These are phyloP conservation scores for Parascotia fuliginaria DNA, from an alignment of 2,888 invertebrate genomes.

Conservation along the genomic window DNA sequence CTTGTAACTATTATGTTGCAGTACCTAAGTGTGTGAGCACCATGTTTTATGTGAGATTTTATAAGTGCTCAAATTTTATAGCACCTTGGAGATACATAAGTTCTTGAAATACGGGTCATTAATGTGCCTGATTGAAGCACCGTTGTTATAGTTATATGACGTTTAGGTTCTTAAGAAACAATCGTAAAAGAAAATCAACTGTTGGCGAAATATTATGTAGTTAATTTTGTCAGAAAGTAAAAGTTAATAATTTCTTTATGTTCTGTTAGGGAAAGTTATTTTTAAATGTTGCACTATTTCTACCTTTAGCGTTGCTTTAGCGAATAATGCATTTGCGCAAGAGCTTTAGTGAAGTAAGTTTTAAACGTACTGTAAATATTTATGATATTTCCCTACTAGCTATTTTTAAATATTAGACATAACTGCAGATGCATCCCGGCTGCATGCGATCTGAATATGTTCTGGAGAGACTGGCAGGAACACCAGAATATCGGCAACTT, in stretches of 20 bases:
- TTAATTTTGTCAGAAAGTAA: constrained; percentile 4
- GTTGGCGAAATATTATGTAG: neutral
- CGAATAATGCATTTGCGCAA: no score
- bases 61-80: constrained; percentile 31
- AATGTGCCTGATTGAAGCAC: neutral
- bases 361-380: no score
- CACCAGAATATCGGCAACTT: no score
- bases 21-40: constrained; percentile 19
- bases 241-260: constrained; percentile 5
- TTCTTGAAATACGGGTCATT: neutral
- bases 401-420: no score
- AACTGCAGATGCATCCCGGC: no score
- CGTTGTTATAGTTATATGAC: neutral
- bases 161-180: neutral
- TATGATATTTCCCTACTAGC: no score
- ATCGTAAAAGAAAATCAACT: neutral
- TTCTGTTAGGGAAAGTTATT: no score
- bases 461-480: no score
- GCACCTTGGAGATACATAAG: constrained; percentile 17
- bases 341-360: no score
- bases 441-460: no score
- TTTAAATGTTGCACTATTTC: no score
- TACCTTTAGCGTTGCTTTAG: no score
- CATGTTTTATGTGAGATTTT: constrained; percentile 38
- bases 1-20: constrained; percentile 29